Base-by-base conservation (phyloP, 2,113 vertebrate species). In the Vireo altiloquus region DNA sequence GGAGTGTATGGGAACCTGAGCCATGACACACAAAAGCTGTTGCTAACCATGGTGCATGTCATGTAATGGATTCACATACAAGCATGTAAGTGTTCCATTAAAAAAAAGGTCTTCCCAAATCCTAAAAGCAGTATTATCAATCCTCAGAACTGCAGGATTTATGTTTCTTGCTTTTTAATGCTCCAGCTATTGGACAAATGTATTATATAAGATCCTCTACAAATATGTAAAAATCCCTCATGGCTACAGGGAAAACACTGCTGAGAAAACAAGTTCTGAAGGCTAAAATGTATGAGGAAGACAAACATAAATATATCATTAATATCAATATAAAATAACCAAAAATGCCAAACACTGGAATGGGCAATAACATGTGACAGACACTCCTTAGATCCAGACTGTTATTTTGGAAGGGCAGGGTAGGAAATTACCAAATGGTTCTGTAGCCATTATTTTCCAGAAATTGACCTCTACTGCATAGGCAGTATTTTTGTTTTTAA, bases 11-110 rank as follows among this genome's bases (percentile, higher is more conserved):
- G 85, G 94, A 96, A 95, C 90, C 86, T 89, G 76, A 87, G 85
- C 90, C 92, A 84, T 61, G 93, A 92, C 42, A 95, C 76, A 93
- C 90, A 93, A 92, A 94, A 95, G 94, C 94, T 92, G 79, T 59
- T 94, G 93, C 92, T 87, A 92, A 92, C 88, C 80, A 81, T 3
- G 10, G 54, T 91, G 33, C 52, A 47, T 42, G 63, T 52, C 56
- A 89, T 49, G 31, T 82, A 87, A 87, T 27, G 71, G 63, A 89
- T 63, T 92, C 83, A 82, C 64, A 77, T 25, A 56, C 54, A 95
- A 68, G 65, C 50, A 64, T 39, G 63, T 47, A 88, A 94, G 66
- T 47, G 85, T 53, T 70, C 64, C 27, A 83, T 74, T 64, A 90
- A 88, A 66, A 91, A 60, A 74, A 63, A 47, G 35, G 17, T 28